Evolutionary conservation across 1,140 invertebrate genomes (phyloP), one percentile per base, ranked within the genome.

Genomic region (Penaeus vannamei): DNA sequence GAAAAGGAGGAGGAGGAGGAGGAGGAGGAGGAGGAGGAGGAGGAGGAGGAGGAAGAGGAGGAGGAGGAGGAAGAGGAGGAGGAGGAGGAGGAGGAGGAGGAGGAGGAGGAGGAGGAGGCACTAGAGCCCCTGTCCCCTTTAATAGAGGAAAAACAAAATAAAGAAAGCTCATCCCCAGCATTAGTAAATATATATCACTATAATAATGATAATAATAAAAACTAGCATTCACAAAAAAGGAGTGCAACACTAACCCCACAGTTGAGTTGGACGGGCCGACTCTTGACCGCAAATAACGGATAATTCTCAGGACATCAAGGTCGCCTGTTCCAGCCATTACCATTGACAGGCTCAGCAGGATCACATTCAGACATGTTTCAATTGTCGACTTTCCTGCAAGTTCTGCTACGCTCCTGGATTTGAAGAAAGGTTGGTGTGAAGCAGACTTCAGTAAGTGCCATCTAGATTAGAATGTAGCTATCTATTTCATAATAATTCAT

Each of bases 261-360:
- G 91, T 93, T 14, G 92, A 92, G 90, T 93, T 93, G 26, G 92
- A 92, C 23, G 92, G 92, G 8, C 94, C 93, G 60, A 95, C 93
- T 72, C 94, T 94, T 42, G 95, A 95, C 84, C 98, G 94, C 77
- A 99, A 94, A 92, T 96, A 95, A 26, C 98, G 95, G 92, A 97
- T 97, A 46, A 98, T 94, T 61, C 98, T 95, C 92, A 99, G 94
- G 81, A 99, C 96, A 89, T 96, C 94, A 32, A 99, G 94, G 93
- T 99, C 96, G 10, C 98, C 98, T 5, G 97, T 98, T 14, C 98
- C 98, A 59, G 97, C 96, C 96, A 98, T 98, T 20, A 99, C 95
- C 94, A 97, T 96, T 1, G 96, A 95, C n/a, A 96, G 94, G 12
- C 97, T 95, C 20, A 98, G 93, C 42, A 98, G 93, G 83, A 97